Percentiles rank a stretch among this genome's conserved stretches.
These are phyloP conservation scores for Procavia capensis DNA, from an alignment of 2,113 vertebrate genomes.

Conservation along the genomic window DNA sequence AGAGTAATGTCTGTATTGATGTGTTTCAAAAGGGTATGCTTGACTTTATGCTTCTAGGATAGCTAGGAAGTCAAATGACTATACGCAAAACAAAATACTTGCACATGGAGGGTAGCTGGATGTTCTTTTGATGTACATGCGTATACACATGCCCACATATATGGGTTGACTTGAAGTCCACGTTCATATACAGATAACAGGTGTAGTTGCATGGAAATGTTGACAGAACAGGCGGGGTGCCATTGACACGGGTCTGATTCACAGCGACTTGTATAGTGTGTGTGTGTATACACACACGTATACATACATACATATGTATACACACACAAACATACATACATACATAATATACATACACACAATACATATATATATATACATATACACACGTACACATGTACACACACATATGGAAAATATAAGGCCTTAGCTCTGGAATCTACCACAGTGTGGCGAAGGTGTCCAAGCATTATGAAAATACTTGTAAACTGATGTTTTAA, in stretches of 20 bases:
- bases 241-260: too few species aligned
- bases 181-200: background rate
- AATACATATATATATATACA: too few species aligned
- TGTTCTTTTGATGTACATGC: background rate
- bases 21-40: background rate
- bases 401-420: background rate
- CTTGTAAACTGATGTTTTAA: background rate
- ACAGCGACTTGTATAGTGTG: too few species aligned
- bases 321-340: too few species aligned
- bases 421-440: background rate
- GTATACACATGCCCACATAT: background rate
- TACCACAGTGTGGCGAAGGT: background rate
- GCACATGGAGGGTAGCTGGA: too few species aligned
- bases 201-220: background rate
- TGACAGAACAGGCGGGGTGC: background rate
- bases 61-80: background rate
- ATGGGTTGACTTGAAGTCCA: background rate
- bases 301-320: too few species aligned
- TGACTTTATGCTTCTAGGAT: background rate
- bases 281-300: too few species aligned
- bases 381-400: too few species aligned
- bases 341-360: too few species aligned
- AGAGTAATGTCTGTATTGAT: background rate
- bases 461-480: background rate
- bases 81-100: fast-evolving